Evolutionary conservation across 2,113 vertebrate genomes (phyloP).

Genomic region (Heptranchias perlo): DNA sequence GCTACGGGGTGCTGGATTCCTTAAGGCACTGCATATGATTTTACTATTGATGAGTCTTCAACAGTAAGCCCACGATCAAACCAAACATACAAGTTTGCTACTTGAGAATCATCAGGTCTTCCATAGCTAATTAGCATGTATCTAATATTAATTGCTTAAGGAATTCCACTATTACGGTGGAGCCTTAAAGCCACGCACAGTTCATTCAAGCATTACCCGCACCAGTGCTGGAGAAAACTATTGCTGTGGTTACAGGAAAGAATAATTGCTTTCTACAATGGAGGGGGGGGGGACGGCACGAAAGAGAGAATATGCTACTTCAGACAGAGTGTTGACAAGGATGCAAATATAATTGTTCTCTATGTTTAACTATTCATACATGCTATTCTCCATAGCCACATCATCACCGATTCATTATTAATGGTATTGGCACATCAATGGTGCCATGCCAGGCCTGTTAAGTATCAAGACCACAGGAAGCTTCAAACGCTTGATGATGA

Average conservation of each 20-base stretch:
- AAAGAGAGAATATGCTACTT: neutral
- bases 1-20: neutral
- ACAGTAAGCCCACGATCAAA: neutral
- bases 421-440: neutral
- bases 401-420: neutral
- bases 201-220: neutral
- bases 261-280: neutral
- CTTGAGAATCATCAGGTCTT: neutral
- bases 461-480: neutral
- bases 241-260: neutral
- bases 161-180: neutral
- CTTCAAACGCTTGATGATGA: neutral
- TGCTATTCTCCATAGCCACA: neutral
- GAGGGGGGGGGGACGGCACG: neutral
- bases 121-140: neutral
- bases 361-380: neutral
- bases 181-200: neutral
- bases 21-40: conserved; percentile 6
- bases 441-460: neutral
- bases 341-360: neutral
- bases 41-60: neutral
- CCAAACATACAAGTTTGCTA: neutral
- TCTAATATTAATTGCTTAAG: neutral
- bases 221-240: neutral
- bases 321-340: neutral